Evolutionary conservation across 2,113 vertebrate genomes (phyloP), one percentile per base, ranked within the genome.

Genomic region (Hemichromis elongatus): DNA sequence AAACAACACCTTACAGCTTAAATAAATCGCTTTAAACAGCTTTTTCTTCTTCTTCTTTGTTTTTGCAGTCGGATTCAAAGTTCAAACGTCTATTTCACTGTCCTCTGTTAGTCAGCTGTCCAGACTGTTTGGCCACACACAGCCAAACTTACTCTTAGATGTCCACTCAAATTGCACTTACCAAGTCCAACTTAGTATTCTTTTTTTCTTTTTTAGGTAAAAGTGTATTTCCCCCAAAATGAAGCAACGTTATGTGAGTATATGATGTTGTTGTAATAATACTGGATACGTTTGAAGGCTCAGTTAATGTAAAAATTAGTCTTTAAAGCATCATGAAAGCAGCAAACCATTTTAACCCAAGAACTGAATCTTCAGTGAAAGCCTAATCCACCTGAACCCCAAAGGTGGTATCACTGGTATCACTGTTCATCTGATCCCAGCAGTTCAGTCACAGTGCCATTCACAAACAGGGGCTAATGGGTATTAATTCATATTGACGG

Each of bases 241-340:
- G 55, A 92, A 94, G 91, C 63, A 89, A 91, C 92, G 79, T 81
- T 82, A 91, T 93, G 87, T 92, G 87, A 91, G 82, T 96, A 95
- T 93, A 95, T 90, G 88, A 85, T 86, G 87, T 66, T 86, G 83
- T 81, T 87, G 90, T 91, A 86, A 88, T 92, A 95, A 93, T 94
- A 96, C 95, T 95, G 92, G 81, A 94, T 94, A 93, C n/a, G 92
- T 92, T 93, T 89, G 83, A 86, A 95, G 93, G 92, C 94, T 95
- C 93, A 96, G 89, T 93, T 93, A 83, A 91, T 91, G 92, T 92
- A 89, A 92, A 91, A 90, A 79, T 84, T 83, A 89, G 90, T 95
- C 88, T 89, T 95, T 90, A 90, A 95, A 95, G 94, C 90, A 88
- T 94, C 83, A 92, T 89, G 83, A 95, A 96, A 95, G 95, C 95